These are phyloP conservation scores for Poecilus cupreus DNA, from an alignment of 2,888 invertebrate species.

Conservation along the genomic window DNA sequence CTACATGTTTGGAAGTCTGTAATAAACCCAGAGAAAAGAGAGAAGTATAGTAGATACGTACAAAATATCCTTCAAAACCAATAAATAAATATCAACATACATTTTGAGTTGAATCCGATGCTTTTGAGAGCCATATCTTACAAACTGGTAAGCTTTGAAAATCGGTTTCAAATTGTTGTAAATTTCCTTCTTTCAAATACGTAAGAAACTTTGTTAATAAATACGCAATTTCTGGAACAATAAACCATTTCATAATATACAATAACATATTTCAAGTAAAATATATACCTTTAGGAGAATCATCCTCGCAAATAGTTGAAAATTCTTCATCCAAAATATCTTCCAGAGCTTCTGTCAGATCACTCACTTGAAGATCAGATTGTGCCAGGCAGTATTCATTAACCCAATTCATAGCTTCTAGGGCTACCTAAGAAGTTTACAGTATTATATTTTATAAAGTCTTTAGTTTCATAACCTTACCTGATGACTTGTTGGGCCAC, in stretches of 20 bases:
- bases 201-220: slow-evolving; percentile 76
- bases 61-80: no score
- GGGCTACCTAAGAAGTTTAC: slow-evolving; percentile 34
- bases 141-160: slow-evolving; percentile 78
- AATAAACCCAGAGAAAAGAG: no score
- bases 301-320: slow-evolving; percentile 83
- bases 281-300: slow-evolving; percentile 77
- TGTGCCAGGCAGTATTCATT: slow-evolving; percentile 44
- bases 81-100: no score
- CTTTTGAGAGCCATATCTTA: slow-evolving; percentile 77
- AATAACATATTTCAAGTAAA: not conserved
- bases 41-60: no score
- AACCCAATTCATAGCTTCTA: slow-evolving; percentile 36
- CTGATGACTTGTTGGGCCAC: slow-evolving; percentile 81
- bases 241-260: not conserved
- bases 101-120: slow-evolving; percentile 63
- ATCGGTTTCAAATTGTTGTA: slow-evolving; percentile 76
- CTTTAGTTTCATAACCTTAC: slow-evolving; percentile 75
- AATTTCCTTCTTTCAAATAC: slow-evolving; percentile 76
- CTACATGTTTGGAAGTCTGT: not conserved
- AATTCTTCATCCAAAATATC: slow-evolving; percentile 85
- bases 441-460: slow-evolving; percentile 11
- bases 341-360: slow-evolving; percentile 79
- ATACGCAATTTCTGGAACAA: slow-evolving; percentile 77
- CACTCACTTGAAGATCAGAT: slow-evolving; percentile 68